Percentiles rank a stretch among this genome's conserved stretches.
Evolutionary conservation across 2,797 vertebrate species (phyloP).

Genomic region (Nothura maculosa): DNA sequence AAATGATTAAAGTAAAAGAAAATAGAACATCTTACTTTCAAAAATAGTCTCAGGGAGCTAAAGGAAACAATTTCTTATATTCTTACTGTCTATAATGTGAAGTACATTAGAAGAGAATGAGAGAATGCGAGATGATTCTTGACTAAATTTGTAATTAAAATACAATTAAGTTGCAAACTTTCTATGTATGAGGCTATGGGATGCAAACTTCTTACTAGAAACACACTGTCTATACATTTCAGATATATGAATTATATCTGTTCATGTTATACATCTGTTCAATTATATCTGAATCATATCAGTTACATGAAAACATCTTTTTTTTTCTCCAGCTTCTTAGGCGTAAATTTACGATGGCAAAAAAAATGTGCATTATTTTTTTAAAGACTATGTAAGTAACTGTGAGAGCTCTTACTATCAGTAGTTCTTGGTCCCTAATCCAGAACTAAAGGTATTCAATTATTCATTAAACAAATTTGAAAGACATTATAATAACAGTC

Average conservation of each 20-base stretch:
- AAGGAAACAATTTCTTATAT: background rate
- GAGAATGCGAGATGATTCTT: background rate
- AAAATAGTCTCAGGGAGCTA: background rate
- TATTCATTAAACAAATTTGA: constrained; percentile 64
- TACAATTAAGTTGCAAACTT: background rate
- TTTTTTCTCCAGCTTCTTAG: constrained; percentile 17
- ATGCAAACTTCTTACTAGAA: constrained; percentile 23
- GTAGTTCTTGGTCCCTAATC: constrained; percentile 17
- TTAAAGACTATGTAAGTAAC: constrained; percentile 54
- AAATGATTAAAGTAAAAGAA: background rate
- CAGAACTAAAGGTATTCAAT: constrained; percentile 61
- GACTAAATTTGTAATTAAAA: constrained; percentile 56
- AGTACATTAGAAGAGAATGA: constrained; percentile 35
- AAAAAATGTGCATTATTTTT: constrained; percentile 28
- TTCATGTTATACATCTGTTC: too few species aligned
- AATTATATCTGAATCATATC: too few species aligned
- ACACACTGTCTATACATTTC: constrained; percentile 21
- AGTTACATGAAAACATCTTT: constrained; percentile 39
- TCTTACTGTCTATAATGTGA: background rate
- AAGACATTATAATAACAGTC: constrained; percentile 45
- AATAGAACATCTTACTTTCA: constrained; percentile 8
- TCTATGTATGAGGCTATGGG: constrained; percentile 36
- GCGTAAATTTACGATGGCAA: constrained; percentile 58
- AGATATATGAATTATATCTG: too few species aligned
- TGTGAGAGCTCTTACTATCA: background rate